A percentile compares a stretch with the other conserved stretches of the same genome.
Evolutionary conservation across 23 tunicate species (phyloP).

Genomic region (Styela clava): DNA sequence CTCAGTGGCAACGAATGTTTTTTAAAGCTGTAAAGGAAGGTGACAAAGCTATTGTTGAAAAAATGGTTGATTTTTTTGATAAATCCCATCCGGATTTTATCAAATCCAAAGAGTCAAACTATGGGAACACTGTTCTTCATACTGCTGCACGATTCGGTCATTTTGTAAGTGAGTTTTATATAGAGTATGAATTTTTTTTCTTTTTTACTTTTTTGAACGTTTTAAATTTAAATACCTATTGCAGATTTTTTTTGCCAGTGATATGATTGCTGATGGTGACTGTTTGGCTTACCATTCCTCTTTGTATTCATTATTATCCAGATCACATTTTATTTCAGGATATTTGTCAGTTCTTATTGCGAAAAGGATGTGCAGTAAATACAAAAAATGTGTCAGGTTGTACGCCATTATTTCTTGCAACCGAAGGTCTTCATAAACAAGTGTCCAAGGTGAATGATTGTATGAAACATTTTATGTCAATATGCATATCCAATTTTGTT

Average conservation of each 20-base stretch:
- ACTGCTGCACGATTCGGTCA: conserved; percentile 80
- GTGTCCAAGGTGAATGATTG: conserved; percentile 56
- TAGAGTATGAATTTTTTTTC: neutral
- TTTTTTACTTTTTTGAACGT: neutral
- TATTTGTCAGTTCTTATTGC: conserved; percentile 64
- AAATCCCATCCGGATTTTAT: conserved; percentile 75
- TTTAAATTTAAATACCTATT: too few species aligned
- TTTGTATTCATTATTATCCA: too few species aligned
- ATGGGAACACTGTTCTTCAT: conserved; percentile 77
- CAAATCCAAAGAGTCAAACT: conserved; percentile 40
- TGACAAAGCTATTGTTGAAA: conserved; percentile 62
- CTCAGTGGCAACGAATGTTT: conserved; percentile 69
- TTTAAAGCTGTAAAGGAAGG: conserved; percentile 89
- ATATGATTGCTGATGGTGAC: too few species aligned
- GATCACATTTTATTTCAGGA: conserved; percentile 27
- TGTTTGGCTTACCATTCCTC: too few species aligned
- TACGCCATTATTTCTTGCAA: conserved; percentile 83
- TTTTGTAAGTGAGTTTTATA: conserved; percentile 54
- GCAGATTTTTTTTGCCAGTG: too few species aligned
- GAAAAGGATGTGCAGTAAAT: conserved; percentile 65
- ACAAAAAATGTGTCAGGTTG: conserved; percentile 50
- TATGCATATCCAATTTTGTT: too few species aligned
- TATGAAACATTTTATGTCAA: neutral
- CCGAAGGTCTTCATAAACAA: conserved; percentile 61
- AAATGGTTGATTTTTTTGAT: conserved; percentile 73